Conservation (phyloP, 2,888 invertebrate genomes). For the Ennomos fuscantarius region DNA sequence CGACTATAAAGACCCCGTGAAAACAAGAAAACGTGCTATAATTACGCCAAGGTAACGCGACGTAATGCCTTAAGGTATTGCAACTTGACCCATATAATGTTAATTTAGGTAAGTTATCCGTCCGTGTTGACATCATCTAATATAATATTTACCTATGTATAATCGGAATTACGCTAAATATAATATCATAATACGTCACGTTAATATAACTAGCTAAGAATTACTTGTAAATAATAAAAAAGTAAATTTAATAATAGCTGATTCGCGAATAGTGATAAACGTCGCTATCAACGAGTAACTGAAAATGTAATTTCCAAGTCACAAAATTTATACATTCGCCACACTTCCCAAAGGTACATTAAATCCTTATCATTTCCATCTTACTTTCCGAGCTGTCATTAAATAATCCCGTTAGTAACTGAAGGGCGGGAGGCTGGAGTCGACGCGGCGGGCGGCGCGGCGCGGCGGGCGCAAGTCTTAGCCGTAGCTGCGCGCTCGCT, state of each 20-base stretch:
- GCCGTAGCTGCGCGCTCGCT: not conserved
- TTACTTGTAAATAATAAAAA: no score
- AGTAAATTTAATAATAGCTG: not conserved
- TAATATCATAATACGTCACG: no score
- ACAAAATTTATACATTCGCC: conserved; percentile 30
- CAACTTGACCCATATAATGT: no score
- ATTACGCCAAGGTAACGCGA: no score
- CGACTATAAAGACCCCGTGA: no score
- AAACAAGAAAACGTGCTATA: no score
- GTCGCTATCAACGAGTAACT: conserved; percentile 1
- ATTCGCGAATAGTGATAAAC: conserved; percentile 5
- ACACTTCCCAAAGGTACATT: conserved; percentile 37
- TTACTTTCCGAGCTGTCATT: conserved; percentile 43
- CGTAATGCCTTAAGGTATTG: no score
- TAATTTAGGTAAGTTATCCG: no score
- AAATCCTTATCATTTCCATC: conserved; percentile 41
- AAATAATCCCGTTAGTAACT: conserved; percentile 50
- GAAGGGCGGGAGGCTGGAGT: conserved; percentile 44
- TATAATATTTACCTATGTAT: no score
- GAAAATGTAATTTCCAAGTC: conserved; percentile 25
- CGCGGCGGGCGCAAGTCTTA: conserved; percentile 8
- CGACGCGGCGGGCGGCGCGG: conserved; percentile 13
- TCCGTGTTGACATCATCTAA: no score
- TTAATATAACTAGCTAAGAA: no score
- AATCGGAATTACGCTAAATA: no score